These are phyloP conservation scores for Eciton burchellii DNA, from an alignment of 1,140 invertebrate species.

Conservation along the genomic window DNA sequence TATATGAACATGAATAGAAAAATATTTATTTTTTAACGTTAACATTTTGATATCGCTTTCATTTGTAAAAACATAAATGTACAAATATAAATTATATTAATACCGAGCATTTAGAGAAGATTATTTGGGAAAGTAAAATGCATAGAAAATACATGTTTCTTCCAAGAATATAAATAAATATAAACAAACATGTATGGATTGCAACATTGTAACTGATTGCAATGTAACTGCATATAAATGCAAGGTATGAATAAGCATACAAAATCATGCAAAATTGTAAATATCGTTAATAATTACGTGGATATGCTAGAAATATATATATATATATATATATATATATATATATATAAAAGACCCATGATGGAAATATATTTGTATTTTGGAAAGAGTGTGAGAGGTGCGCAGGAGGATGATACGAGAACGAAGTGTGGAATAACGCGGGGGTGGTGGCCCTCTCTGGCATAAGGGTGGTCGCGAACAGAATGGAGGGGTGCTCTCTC, in stretches of 20 bases:
- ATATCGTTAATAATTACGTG: not conserved
- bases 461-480: conserved; percentile 72
- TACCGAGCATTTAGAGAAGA: too few relatives aligned
- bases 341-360: conserved; percentile 16
- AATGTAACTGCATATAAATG: not conserved
- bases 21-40: too few relatives aligned
- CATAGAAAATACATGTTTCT: too few relatives aligned
- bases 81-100: too few relatives aligned
- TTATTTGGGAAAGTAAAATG: too few relatives aligned
- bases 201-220: not conserved
- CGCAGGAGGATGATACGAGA: conserved; percentile 73
- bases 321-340: too few relatives aligned
- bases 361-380: conserved; percentile 68
- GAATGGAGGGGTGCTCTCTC: conserved; percentile 67
- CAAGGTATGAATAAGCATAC: not conserved
- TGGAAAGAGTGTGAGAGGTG: conserved; percentile 64
- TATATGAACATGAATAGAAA: too few relatives aligned
- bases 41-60: too few relatives aligned
- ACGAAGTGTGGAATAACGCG: conserved; percentile 74
- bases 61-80: too few relatives aligned
- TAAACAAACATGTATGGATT: not conserved
- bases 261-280: conserved; percentile 12
- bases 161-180: not conserved
- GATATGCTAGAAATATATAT: conserved; percentile 25
- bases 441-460: conserved; percentile 65